phyloP scores from a whole-genome alignment of 2,113 vertebrate genomes.

The Channa maculata region DNA sequence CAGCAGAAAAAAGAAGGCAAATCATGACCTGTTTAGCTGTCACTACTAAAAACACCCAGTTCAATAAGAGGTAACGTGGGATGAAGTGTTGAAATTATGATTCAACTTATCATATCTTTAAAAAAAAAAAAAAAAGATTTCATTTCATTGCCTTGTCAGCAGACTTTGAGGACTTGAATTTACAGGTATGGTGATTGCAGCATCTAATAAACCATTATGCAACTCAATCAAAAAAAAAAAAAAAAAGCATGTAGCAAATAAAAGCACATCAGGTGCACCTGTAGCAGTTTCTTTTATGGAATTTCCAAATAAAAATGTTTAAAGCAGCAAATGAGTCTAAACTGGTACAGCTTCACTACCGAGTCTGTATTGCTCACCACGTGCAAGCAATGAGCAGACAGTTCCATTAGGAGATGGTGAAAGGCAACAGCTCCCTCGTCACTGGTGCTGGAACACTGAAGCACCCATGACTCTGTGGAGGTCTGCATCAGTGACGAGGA shows the following conservation, averaged over 20 bases:
- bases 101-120: no score
- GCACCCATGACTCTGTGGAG: slow-evolving; percentile 87
- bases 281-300: no score
- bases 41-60: not conserved
- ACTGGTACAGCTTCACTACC: not conserved
- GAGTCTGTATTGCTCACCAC: slow-evolving; percentile 83
- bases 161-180: no score
- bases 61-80: not conserved
- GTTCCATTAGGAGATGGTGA: slow-evolving; percentile 78
- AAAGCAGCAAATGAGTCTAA: no score
- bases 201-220: not conserved
- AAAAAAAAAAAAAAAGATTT: no score
- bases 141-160: no score
- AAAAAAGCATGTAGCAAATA: not conserved
- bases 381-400: slow-evolving; percentile 77
- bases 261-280: not conserved
- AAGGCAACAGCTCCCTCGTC: slow-evolving; percentile 64
- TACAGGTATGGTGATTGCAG: not conserved
- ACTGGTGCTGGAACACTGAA: slow-evolving; percentile 65
- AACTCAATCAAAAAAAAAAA: not conserved
- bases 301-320: no score
- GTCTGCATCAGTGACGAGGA: slow-evolving; percentile 62
- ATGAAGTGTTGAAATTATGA: not conserved
- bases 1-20: no score
- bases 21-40: no score